Evolutionary conservation across 2,113 vertebrate genomes (phyloP).

Genomic region (Heterocephalus glaber): DNA sequence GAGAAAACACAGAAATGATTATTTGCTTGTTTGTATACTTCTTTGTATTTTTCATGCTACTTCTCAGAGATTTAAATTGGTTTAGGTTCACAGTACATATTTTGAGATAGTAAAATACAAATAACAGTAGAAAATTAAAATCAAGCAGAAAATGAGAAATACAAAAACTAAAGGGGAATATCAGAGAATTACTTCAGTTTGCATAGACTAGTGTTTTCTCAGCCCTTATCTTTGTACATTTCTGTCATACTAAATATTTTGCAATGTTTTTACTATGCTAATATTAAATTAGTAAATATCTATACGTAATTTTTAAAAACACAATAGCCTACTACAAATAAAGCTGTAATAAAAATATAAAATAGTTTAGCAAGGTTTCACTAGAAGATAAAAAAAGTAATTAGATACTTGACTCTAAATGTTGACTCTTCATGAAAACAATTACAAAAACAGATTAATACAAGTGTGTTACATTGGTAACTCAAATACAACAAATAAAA

Average conservation of each 20-base stretch:
- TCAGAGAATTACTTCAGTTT: background rate
- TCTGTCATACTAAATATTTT: background rate
- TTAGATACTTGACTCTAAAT: background rate
- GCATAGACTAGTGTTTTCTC: background rate
- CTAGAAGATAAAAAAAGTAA: background rate
- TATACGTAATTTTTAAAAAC: background rate
- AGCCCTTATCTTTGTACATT: background rate
- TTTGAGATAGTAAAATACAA: constrained; percentile 20
- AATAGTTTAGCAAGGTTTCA: constrained; percentile 8
- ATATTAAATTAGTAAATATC: constrained; percentile 27
- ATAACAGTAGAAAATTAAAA: constrained; percentile 28
- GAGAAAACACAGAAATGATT: background rate
- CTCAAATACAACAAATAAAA: background rate
- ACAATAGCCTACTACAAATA: constrained; percentile 1
- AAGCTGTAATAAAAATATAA: constrained; percentile 11
- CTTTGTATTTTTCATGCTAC: background rate
- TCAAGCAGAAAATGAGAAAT: background rate
- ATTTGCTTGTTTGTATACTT: background rate
- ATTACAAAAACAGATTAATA: constrained; percentile 1
- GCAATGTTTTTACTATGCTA: background rate
- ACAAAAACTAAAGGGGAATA: background rate
- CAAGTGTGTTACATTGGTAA: background rate
- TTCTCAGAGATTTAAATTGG: background rate
- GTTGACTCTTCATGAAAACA: constrained; percentile 8
- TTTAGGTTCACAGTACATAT: background rate